Evolutionary conservation across 2,797 vertebrate species (phyloP).

Genomic region (Ctenochaetus hawaiiensis): DNA sequence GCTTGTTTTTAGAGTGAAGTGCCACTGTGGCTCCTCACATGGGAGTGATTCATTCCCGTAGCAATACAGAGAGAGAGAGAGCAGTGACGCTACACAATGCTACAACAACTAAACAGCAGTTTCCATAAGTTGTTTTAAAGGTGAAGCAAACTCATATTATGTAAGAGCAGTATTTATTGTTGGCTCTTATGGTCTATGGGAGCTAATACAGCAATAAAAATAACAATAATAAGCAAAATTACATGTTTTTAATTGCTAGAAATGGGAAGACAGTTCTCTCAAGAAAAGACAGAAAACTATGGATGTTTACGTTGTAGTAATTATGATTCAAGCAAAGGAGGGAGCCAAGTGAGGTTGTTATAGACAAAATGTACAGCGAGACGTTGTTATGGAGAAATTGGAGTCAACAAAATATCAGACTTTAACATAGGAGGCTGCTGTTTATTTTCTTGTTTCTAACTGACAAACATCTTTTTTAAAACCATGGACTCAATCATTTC

Average conservation of each 20-base stretch:
- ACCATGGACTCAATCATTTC: too few relatives aligned
- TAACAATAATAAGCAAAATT: not conserved
- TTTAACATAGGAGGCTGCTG: too few relatives aligned
- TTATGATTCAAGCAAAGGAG: not conserved
- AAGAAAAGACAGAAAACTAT: not conserved
- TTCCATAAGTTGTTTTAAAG: slow-evolving; percentile 23
- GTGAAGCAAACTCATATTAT: slow-evolving; percentile 34
- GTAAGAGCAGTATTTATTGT: slow-evolving; percentile 7
- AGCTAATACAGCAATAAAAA: not conserved
- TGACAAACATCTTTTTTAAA: too few relatives aligned
- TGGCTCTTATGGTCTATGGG: not conserved
- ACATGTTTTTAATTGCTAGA: not conserved
- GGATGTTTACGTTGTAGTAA: too few relatives aligned
- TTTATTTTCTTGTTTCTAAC: too few relatives aligned
- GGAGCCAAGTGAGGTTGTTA: not conserved
- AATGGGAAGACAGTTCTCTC: not conserved
- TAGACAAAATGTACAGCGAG: not conserved
- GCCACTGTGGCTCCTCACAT: slow-evolving; percentile 58
- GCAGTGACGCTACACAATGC: slow-evolving; percentile 5
- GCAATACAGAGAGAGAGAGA: slow-evolving; percentile 24
- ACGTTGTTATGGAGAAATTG: too few relatives aligned
- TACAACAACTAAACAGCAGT: not conserved
- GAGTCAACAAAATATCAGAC: too few relatives aligned
- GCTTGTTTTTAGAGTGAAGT: slow-evolving; percentile 63
- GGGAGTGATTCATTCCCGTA: slow-evolving; percentile 63